phyloP scores from a whole-genome alignment of 2,113 vertebrate genomes.

The Rhabdornis inornatus region DNA sequence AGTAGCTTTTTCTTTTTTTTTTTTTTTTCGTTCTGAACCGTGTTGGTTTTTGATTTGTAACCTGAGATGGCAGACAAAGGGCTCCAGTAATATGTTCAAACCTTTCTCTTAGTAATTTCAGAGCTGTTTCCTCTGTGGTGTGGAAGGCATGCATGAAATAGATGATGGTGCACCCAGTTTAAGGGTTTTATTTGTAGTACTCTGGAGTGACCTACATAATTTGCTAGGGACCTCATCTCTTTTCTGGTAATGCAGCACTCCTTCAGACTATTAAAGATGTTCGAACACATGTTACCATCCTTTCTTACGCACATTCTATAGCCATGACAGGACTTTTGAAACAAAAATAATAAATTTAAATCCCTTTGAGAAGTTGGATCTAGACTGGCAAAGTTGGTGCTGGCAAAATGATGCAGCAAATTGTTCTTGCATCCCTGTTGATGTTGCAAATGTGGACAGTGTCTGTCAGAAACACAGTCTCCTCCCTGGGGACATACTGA shows the following conservation, averaged over 20 bases:
- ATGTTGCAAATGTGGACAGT: not conserved
- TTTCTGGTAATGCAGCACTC: not conserved
- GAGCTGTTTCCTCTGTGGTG: not conserved
- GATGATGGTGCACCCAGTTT: not conserved
- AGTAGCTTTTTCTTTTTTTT: not conserved
- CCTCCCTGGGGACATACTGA: rapidly evolving
- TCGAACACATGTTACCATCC: not conserved
- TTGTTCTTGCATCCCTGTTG: not conserved
- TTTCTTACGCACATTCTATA: not conserved
- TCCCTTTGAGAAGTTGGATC: not conserved
- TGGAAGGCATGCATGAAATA: not conserved
- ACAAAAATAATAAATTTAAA: not conserved
- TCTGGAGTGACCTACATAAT: not conserved
- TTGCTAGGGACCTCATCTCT: not conserved
- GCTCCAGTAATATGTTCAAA: not conserved
- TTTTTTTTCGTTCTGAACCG: not conserved
- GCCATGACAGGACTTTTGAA: not conserved
- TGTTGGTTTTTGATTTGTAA: not conserved
- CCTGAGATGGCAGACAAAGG: not conserved
- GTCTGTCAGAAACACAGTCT: not conserved
- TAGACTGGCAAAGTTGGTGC: not conserved
- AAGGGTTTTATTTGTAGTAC: not conserved
- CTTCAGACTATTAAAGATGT: not conserved
- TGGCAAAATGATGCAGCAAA: not conserved
- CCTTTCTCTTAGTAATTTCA: not conserved